Percentiles rank a stretch among this genome's conserved stretches.
These are phyloP conservation scores for Ailuropoda melanoleuca DNA, from an alignment of 2,113 vertebrate genomes.

Conservation along the genomic window DNA sequence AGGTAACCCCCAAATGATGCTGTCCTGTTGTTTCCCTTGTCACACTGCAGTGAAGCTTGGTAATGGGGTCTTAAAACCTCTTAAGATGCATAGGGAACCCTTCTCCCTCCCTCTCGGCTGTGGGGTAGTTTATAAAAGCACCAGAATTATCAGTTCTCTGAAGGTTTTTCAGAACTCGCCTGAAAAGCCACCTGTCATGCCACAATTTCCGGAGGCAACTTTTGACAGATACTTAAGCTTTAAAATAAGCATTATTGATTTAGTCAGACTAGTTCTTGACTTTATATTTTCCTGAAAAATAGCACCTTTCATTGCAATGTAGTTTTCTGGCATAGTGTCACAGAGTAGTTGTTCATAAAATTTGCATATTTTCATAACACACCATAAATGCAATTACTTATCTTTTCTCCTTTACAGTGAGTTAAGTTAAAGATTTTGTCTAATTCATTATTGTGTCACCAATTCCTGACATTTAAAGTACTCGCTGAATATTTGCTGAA, in stretches of 20 bases:
- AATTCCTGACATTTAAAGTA: neutral
- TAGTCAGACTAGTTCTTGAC: neutral
- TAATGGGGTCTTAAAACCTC: neutral
- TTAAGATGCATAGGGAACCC: neutral
- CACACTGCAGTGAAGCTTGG: no score
- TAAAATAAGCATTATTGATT: neutral
- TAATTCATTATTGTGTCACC: neutral
- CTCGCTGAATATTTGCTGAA: neutral
- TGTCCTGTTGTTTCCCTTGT: neutral
- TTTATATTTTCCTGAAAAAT: constrained; percentile 17
- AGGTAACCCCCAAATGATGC: neutral
- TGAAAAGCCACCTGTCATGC: neutral
- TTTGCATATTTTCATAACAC: neutral
- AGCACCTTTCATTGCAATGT: neutral
- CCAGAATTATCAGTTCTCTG: neutral
- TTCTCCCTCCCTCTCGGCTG: neutral
- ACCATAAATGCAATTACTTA: neutral
- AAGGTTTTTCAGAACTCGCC: neutral
- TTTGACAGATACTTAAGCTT: neutral
- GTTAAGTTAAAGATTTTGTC: neutral
- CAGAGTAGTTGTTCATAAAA: neutral
- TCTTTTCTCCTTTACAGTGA: neutral
- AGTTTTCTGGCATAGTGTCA: neutral
- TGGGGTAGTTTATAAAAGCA: neutral
- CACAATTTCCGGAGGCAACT: neutral